Evolutionary conservation across 2,888 invertebrate species (phyloP).

Genomic region (Opisthograptis luteolata): DNA sequence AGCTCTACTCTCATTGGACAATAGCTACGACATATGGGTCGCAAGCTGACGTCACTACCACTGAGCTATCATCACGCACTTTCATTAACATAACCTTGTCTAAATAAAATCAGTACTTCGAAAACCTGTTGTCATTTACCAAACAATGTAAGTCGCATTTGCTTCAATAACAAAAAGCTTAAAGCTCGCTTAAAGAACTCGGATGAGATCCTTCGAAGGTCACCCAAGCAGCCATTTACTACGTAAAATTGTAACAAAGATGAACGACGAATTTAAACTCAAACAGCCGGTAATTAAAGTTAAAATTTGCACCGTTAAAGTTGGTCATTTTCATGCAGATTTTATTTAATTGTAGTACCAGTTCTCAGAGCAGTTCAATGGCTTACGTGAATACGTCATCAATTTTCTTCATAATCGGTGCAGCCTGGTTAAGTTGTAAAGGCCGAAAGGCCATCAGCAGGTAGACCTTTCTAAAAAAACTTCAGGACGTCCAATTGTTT

Average conservation of each 20-base stretch:
- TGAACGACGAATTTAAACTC: slow-evolving; percentile 11
- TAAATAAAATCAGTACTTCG: no score
- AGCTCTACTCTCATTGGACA: no score
- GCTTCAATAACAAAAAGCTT: slow-evolving; percentile 34
- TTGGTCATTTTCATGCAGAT: slow-evolving; percentile 9
- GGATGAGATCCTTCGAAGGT: slow-evolving; percentile 63
- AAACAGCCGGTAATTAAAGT: neutral
- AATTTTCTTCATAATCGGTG: no score
- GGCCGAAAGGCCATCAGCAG: no score
- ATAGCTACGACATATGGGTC: no score
- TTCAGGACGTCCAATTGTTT: no score
- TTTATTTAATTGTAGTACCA: slow-evolving; percentile 5
- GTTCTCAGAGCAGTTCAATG: neutral
- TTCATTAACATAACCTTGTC: no score
- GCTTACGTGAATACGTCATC: no score
- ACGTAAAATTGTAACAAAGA: slow-evolving; percentile 6
- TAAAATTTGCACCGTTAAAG: neutral
- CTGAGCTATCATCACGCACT: no score
- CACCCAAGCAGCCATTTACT: slow-evolving; percentile 26
- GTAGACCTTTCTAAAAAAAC: no score
- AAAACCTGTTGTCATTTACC: slow-evolving; percentile 13
- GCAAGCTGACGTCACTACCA: no score
- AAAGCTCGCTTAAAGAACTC: slow-evolving; percentile 53
- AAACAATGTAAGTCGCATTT: slow-evolving; percentile 21
- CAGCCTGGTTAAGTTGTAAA: no score